A percentile compares a stretch with the other conserved stretches of the same genome.
phyloP scores from a whole-genome alignment of 2,113 vertebrate species.

The Peromyscus maniculatus region DNA sequence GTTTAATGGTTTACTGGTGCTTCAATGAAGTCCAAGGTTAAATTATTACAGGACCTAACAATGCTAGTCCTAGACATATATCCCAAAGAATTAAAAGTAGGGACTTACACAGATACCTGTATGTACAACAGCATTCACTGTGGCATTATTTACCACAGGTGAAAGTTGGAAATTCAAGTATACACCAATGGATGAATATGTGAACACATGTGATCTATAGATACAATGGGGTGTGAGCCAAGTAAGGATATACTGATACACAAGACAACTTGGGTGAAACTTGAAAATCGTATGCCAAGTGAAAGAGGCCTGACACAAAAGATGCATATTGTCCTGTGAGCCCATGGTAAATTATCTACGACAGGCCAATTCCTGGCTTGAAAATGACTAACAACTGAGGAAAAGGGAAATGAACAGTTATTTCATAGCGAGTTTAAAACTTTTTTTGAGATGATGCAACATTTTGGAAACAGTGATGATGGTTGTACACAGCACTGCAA shows the following conservation, averaged over 20 bases:
- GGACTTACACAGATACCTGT: not conserved
- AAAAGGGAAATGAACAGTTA: not conserved
- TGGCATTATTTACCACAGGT: not conserved
- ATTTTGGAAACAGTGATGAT: not conserved
- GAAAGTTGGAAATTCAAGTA: not conserved
- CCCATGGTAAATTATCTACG: not conserved
- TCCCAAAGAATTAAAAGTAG: not conserved
- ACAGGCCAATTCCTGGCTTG: not conserved
- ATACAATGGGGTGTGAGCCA: not conserved
- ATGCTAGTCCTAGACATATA: conserved; percentile 2
- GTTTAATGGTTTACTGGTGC: not conserved
- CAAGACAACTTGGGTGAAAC: not conserved
- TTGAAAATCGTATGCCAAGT: not conserved
- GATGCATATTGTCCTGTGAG: not conserved
- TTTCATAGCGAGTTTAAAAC: not conserved
- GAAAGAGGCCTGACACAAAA: not conserved
- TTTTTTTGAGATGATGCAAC: not conserved
- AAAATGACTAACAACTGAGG: not conserved
- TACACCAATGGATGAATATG: not conserved
- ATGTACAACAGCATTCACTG: not conserved
- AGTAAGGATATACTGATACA: not conserved
- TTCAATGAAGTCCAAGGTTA: conserved; percentile 29
- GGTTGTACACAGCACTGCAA: not conserved
- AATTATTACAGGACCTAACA: not conserved
- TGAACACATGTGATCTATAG: not conserved